phyloP scores from a whole-genome alignment of 2,888 invertebrate species.

The Rhagonycha lutea region DNA sequence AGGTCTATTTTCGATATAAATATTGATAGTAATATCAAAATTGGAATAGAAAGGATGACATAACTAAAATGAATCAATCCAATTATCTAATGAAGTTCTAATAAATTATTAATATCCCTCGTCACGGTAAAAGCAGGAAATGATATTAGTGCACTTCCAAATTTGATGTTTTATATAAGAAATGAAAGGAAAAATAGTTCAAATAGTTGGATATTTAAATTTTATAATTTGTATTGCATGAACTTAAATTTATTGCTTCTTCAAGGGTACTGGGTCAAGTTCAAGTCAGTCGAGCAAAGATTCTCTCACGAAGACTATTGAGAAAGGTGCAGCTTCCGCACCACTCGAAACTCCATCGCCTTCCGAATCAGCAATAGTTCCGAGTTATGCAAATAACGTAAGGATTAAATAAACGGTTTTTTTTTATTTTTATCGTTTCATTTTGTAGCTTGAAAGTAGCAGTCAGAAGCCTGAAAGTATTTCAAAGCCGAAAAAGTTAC shows the following conservation, averaged over 20 bases:
- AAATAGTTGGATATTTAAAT: not conserved
- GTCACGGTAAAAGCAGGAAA: not conserved
- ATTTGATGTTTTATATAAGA: not conserved
- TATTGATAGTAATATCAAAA: not conserved
- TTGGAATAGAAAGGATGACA: not conserved
- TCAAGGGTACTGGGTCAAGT: conserved; percentile 43
- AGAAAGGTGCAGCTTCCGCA: conserved; percentile 41
- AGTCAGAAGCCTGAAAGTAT: not conserved
- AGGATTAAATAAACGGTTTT: not conserved
- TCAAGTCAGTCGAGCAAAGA: conserved; percentile 32
- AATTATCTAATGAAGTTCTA: not conserved
- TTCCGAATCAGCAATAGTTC: not conserved
- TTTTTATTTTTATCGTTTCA: not conserved
- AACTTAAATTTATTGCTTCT: not conserved
- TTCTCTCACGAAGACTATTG: conserved; percentile 37
- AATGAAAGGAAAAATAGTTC: not conserved
- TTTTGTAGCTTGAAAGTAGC: not conserved
- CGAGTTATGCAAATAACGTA: conserved; percentile 5
- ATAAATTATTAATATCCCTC: not conserved
- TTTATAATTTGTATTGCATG: not conserved
- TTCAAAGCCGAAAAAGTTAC: not conserved
- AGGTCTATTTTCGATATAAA: not conserved
- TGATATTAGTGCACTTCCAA: not conserved
- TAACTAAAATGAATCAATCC: not conserved
- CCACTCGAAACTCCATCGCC: conserved; percentile 28